Conservation (phyloP, 2,113 vertebrate species). For the Prochilodus magdalenae region DNA sequence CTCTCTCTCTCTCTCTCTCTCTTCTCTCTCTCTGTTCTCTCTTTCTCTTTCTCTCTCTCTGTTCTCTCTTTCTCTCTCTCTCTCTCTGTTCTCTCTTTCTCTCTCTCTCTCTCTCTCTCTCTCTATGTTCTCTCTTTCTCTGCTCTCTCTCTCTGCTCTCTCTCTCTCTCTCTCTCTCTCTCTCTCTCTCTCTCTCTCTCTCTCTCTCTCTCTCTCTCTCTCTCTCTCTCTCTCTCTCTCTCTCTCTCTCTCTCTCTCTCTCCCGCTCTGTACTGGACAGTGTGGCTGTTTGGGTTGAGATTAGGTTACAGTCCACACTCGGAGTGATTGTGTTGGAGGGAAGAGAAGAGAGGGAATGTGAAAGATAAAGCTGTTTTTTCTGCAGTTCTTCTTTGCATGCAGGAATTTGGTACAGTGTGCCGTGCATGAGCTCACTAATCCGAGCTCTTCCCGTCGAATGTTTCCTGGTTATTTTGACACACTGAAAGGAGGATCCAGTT, state of each 20-base stretch:
- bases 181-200: no score
- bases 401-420: neutral
- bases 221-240: no score
- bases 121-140: no score
- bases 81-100: neutral
- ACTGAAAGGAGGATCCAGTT: no score
- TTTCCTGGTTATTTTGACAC: no score
- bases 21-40: neutral
- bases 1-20: neutral
- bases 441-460: no score
- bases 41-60: neutral
- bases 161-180: neutral
- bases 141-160: neutral
- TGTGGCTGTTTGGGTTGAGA: no score
- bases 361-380: constrained; percentile 67
- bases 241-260: no score
- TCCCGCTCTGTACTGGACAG: no score
- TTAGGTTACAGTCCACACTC: no score
- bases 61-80: neutral
- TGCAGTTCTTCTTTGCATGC: neutral
- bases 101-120: neutral
- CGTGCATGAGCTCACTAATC: neutral
- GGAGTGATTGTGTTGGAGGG: neutral
- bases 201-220: neutral
- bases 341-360: constrained; percentile 67